Conservation (phyloP, 2,113 vertebrate genomes). For the Oreochromis spilurus region DNA sequence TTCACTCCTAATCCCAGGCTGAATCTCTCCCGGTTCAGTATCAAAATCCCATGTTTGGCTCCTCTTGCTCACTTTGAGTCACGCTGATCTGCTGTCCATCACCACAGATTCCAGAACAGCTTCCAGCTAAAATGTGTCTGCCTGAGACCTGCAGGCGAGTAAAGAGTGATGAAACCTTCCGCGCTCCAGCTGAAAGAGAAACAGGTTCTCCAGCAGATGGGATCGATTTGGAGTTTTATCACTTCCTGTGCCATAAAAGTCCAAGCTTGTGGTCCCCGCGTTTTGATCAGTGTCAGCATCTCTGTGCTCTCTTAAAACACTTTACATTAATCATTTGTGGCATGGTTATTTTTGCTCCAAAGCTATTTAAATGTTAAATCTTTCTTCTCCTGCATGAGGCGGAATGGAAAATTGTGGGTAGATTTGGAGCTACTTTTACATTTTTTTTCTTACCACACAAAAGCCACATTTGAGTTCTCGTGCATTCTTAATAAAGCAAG, state of each 20-base stretch:
- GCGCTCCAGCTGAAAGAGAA: constrained; percentile 19
- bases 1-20: background rate
- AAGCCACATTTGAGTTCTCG: background rate
- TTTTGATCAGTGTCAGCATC: constrained; percentile 66
- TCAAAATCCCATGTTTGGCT: background rate
- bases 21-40: background rate
- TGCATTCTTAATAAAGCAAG: background rate
- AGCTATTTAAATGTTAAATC: background rate
- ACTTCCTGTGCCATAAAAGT: constrained; percentile 70
- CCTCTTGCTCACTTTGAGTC: background rate
- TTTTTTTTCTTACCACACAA: background rate
- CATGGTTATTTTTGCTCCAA: background rate
- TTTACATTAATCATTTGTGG: constrained; percentile 25
- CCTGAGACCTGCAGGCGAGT: background rate
- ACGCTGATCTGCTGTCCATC: background rate
- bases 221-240: constrained; percentile 71
- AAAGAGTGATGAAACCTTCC: background rate
- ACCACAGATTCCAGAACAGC: background rate
- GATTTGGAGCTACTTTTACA: background rate
- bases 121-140: constrained; percentile 7
- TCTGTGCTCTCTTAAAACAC: constrained; percentile 36
- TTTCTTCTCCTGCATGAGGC: background rate
- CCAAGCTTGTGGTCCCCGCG: constrained; percentile 46
- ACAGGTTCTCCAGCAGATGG: constrained; percentile 69
- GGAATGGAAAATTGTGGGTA: background rate